These are phyloP conservation scores for Malthinus seriepunctatus DNA, from an alignment of 2,888 invertebrate species.

Conservation along the genomic window DNA sequence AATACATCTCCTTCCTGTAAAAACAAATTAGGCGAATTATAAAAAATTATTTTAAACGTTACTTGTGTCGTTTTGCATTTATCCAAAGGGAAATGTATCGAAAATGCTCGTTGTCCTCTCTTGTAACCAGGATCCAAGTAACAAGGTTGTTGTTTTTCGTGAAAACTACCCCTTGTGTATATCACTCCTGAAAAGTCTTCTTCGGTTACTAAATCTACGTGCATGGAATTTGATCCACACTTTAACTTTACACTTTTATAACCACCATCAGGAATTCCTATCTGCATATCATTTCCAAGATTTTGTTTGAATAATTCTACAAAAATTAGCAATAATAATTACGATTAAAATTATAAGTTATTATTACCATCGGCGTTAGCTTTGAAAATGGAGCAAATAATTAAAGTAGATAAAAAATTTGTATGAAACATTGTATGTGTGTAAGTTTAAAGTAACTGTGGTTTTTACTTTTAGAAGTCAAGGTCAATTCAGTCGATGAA, in stretches of 20 bases:
- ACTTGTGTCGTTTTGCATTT: conserved; percentile 61
- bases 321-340: no score
- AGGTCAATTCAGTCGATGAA: conserved; percentile 15
- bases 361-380: not conserved
- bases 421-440: not conserved
- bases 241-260: conserved; percentile 61
- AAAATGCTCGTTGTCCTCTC: conserved; percentile 54
- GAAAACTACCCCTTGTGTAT: conserved; percentile 65
- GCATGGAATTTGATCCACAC: conserved; percentile 63
- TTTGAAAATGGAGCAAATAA: not conserved
- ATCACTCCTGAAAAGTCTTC: conserved; percentile 64
- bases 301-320: conserved; percentile 58
- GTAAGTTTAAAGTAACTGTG: not conserved
- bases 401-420: conserved; percentile 1
- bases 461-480: not conserved
- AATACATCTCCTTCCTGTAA: conserved; percentile 59
- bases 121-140: conserved; percentile 58
- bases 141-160: conserved; percentile 61
- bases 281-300: conserved; percentile 60
- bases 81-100: conserved; percentile 60
- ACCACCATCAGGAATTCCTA: conserved; percentile 60
- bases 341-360: not conserved
- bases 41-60: conserved; percentile 18
- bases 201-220: conserved; percentile 55
- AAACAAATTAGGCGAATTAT: not conserved